These are phyloP conservation scores for Mystacornis crossleyi DNA, from an alignment of 2,113 vertebrate genomes.

Conservation along the genomic window DNA sequence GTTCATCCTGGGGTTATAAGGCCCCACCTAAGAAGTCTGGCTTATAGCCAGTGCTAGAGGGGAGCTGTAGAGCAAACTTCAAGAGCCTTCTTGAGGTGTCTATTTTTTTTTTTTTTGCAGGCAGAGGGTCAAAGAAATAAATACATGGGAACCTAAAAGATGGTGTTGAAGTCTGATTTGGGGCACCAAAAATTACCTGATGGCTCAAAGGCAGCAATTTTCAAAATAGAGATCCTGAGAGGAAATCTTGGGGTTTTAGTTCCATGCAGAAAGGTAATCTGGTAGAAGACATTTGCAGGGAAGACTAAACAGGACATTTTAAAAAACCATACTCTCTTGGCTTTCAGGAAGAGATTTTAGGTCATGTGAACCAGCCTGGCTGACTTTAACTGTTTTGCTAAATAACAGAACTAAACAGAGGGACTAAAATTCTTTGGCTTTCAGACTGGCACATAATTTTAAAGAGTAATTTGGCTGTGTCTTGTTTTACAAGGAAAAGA, in stretches of 20 bases:
- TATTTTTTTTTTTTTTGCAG: conserved; percentile 1
- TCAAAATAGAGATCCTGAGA: not conserved
- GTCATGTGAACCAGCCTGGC: not conserved
- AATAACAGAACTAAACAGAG: not conserved
- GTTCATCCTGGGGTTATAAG: conserved; percentile 49
- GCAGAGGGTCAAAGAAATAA: not conserved
- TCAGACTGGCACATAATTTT: not conserved
- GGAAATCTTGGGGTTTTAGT: not conserved
- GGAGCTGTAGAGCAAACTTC: not conserved
- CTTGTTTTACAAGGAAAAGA: not conserved
- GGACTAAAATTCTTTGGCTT: not conserved
- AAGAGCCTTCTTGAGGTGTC: not conserved
- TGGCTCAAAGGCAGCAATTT: not conserved
- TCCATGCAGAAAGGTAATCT: not conserved
- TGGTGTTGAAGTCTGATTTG: not conserved
- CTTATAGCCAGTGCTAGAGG: not conserved
- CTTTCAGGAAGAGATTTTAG: not conserved
- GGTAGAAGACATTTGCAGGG: not conserved
- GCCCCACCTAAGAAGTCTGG: conserved; percentile 42
- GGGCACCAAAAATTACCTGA: not conserved
- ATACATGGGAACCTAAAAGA: not conserved
- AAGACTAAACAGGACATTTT: not conserved
- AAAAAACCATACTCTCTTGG: not conserved
- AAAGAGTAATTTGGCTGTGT: not conserved
- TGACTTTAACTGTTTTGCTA: not conserved